Evolutionary conservation across 2,113 vertebrate genomes (phyloP).

Genomic region (Heterotilapia buettikoferi): DNA sequence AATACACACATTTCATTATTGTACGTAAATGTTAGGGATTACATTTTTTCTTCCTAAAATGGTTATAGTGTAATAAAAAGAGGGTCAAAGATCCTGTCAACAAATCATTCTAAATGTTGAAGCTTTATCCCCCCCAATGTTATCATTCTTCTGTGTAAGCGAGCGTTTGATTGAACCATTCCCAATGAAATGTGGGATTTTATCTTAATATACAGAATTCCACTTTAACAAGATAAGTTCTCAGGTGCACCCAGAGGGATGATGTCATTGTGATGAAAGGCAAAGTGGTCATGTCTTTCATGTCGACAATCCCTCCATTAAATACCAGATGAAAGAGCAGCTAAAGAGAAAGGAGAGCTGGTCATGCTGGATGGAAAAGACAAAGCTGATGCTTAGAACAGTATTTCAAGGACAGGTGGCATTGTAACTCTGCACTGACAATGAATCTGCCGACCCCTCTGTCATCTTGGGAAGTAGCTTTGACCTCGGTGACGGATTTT

Average conservation of each 20-base stretch:
- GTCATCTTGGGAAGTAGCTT: slow-evolving; percentile 50
- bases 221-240: slow-evolving; percentile 14
- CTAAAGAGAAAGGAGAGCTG: slow-evolving; percentile 44
- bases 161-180: not conserved
- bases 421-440: slow-evolving; percentile 12
- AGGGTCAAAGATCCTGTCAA: not conserved
- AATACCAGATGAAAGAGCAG: slow-evolving; percentile 62
- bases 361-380: slow-evolving; percentile 44
- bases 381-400: slow-evolving; percentile 58
- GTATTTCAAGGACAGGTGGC: slow-evolving; percentile 63
- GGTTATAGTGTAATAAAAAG: not conserved
- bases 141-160: not conserved
- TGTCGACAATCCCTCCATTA: slow-evolving; percentile 52
- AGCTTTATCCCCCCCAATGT: not conserved
- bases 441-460: slow-evolving; percentile 42
- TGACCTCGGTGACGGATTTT: slow-evolving; percentile 57
- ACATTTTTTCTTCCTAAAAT: not conserved
- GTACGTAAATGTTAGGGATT: not conserved
- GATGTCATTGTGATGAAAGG: slow-evolving; percentile 58
- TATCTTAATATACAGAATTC: not conserved
- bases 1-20: not conserved
- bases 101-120: not conserved
- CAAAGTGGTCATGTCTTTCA: slow-evolving; percentile 58
- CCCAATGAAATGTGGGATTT: not conserved
- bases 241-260: slow-evolving; percentile 45